These are phyloP conservation scores for Chaetophractus vellerosus DNA, from an alignment of 2,797 vertebrate species.

Conservation along the genomic window DNA sequence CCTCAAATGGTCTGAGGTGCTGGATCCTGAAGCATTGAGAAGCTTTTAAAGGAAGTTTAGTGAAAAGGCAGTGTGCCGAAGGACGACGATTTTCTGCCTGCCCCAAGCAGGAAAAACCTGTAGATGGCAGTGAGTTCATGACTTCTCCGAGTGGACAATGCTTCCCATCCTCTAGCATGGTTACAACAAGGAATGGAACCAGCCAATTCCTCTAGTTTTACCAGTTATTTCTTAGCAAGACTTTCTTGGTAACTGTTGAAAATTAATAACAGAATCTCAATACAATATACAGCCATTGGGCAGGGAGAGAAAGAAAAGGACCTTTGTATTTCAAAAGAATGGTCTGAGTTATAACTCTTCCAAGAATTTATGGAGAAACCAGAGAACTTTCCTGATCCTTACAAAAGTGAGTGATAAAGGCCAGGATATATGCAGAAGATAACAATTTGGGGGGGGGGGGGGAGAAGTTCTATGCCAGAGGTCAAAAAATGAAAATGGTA, in stretches of 20 bases:
- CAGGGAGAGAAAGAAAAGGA: neutral
- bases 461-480: conserved; percentile 55
- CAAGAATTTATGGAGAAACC: neutral
- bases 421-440: neutral
- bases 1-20: neutral
- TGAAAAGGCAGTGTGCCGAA: neutral
- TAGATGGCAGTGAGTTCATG: neutral
- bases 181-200: neutral
- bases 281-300: neutral
- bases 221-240: conserved; percentile 57
- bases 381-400: conserved; percentile 20
- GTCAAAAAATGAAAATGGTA: conserved; percentile 3
- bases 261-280: conserved; percentile 17
- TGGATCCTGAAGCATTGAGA: neutral
- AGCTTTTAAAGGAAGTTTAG: neutral
- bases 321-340: neutral
- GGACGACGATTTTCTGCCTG: neutral
- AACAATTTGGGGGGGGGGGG: neutral
- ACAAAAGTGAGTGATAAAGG: neutral
- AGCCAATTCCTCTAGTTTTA: conserved; percentile 48
- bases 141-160: neutral
- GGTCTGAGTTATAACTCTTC: neutral
- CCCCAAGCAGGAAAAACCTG: neutral
- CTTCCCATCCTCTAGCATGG: conserved; percentile 6
- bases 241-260: conserved; percentile 16